These are phyloP conservation scores for Diorhabda carinulata DNA, from an alignment of 1,140 invertebrate species.

Conservation along the genomic window DNA sequence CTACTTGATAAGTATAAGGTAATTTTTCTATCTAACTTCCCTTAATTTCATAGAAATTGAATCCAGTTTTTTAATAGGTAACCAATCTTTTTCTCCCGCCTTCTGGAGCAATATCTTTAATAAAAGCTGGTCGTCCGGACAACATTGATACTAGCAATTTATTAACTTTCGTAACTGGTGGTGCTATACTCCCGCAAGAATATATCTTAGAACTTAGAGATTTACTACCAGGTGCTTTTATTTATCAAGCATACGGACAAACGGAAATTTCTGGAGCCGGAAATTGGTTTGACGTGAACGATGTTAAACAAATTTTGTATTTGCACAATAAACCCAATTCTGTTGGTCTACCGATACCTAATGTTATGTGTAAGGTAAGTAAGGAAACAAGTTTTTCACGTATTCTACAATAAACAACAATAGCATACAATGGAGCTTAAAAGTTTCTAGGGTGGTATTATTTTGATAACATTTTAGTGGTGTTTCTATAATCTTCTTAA, in stretches of 20 bases:
- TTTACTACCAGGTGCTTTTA: constrained; percentile 39
- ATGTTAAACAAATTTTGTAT: constrained; percentile 29
- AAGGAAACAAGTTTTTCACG: no score
- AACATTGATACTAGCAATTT: constrained; percentile 36
- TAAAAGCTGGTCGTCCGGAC: constrained; percentile 42
- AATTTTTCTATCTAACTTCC: not conserved
- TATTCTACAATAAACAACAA: no score
- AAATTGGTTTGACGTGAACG: constrained; percentile 30
- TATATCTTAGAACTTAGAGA: constrained; percentile 32
- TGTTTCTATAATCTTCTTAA: no score
- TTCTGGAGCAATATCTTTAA: constrained; percentile 41
- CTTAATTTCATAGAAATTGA: no score
- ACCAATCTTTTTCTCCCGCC: constrained; percentile 41
- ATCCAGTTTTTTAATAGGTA: constrained; percentile 38
- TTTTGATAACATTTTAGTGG: no score
- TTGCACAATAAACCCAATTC: constrained; percentile 35
- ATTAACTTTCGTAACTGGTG: constrained; percentile 29
- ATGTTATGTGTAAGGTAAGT: constrained; percentile 36
- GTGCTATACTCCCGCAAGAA: constrained; percentile 29
- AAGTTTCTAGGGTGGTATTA: no score
- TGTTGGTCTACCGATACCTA: constrained; percentile 31
- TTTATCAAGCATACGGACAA: constrained; percentile 37
- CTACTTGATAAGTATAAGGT: constrained; percentile 49
- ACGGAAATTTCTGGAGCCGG: constrained; percentile 36
- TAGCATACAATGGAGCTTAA: no score